phyloP scores from a whole-genome alignment of 2,797 vertebrate genomes.

The Enteromius anoplus region DNA sequence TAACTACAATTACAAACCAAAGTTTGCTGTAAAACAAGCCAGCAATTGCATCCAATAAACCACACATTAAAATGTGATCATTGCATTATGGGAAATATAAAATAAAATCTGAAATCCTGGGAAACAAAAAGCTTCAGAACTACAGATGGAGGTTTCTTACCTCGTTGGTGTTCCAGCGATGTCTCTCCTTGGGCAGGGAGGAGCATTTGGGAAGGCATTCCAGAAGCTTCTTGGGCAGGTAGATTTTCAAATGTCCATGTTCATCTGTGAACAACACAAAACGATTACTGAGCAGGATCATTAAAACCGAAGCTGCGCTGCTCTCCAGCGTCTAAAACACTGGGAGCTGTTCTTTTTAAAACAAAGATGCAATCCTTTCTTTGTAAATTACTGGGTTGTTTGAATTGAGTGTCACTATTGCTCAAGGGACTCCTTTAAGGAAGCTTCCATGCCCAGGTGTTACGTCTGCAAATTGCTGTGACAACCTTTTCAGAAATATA shows the following conservation, averaged over 20 bases:
- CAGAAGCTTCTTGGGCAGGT: slow-evolving; percentile 99
- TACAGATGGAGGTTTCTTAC: slow-evolving; percentile 74
- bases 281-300: background rate
- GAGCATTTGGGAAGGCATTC: slow-evolving; percentile 99
- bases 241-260: slow-evolving; percentile 99
- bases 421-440: slow-evolving; percentile 27
- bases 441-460: background rate
- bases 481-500: slow-evolving; percentile 18
- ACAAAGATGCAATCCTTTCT: slow-evolving; percentile 22
- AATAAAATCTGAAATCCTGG: background rate
- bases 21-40: slow-evolving; percentile 1
- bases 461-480: slow-evolving; percentile 12
- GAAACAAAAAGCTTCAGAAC: background rate
- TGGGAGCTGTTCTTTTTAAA: background rate
- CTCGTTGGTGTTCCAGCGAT: slow-evolving; percentile 99
- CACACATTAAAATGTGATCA: background rate
- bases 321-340: slow-evolving; percentile 13
- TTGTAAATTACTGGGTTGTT: slow-evolving; percentile 27
- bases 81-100: background rate
- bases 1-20: background rate
- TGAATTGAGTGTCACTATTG: slow-evolving; percentile 11
- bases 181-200: slow-evolving; percentile 99
- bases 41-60: background rate
- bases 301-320: slow-evolving; percentile 6
- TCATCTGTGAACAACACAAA: slow-evolving; percentile 83